Evolutionary conservation across 2,797 vertebrate genomes (phyloP).

Genomic region (Prionace glauca): DNA sequence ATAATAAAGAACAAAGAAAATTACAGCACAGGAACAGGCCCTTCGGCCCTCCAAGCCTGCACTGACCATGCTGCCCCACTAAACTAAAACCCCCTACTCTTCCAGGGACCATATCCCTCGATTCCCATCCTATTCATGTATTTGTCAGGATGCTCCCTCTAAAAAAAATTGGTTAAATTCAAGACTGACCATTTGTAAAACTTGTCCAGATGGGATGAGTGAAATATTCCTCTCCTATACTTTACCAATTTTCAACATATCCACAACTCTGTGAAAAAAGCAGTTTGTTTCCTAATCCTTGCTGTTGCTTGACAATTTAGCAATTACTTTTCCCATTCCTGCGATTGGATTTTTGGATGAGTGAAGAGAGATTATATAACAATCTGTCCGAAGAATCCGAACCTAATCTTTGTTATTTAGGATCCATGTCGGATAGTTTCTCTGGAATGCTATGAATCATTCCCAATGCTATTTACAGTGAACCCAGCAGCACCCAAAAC

Average conservation of each 20-base stretch:
- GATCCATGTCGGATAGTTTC: background rate
- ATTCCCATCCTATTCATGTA: too few species aligned
- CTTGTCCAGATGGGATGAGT: too few species aligned
- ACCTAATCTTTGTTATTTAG: background rate
- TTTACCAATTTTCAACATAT: background rate
- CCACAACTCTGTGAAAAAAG: background rate
- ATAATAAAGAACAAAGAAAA: too few species aligned
- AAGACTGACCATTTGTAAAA: too few species aligned
- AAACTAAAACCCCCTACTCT: too few species aligned
- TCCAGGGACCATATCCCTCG: too few species aligned
- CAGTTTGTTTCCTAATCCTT: background rate
- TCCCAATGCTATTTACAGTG: background rate
- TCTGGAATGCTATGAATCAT: background rate
- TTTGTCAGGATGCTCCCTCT: too few species aligned
- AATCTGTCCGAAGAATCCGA: background rate
- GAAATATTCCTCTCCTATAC: too few species aligned
- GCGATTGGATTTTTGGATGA: background rate
- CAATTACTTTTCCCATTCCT: background rate
- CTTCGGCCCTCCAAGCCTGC: too few species aligned
- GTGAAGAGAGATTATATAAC: conserved; percentile 1
- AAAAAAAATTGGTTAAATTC: too few species aligned
- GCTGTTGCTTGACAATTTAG: background rate
- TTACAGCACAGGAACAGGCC: too few species aligned
- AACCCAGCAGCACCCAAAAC: background rate
- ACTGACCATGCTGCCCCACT: too few species aligned